Base-by-base conservation (phyloP, 2,113 vertebrate genomes). In the Beaufortia kweichowensis region DNA sequence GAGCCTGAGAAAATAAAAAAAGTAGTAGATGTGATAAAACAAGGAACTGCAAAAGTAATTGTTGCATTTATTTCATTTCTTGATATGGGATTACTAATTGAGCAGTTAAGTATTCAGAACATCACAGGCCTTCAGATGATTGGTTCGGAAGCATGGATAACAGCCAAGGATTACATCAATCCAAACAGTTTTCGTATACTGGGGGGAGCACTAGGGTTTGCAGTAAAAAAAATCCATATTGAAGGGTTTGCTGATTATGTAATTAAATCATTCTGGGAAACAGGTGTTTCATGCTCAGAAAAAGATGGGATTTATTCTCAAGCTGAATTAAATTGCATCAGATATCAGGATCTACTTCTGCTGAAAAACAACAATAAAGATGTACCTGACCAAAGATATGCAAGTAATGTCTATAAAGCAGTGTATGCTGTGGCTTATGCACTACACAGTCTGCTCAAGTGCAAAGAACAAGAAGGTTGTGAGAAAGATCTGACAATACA, bases 141-240 rank as follows among this genome's bases (percentile, higher is more conserved):
- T 9, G 91, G 91, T n/a, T 90, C 86, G 59, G 88, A 91, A 70
- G 86, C 80, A 28, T 93, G 91, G 91, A 91, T 93, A 65, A 90
- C 90, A 21, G 85, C 86, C 2, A 79, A 86, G 57, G 89, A 85
- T 64, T 83, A 91, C 3, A 71, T 88, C 39, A 90, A 87, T 60
- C 88, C 88, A 17, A 87, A 78, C 26, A 90, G 88, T 61, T 89
- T 87, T 4, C 81, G 57, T 35, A 71, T 91, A 19, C 71, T 91
- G 12, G 86, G 86, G 63, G 92, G 91, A 1, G 83, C 89, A 14
- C 75, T 93, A 17, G 91, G 90, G 2, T 89, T 92, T 75, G 90
- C 88, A 39, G 73, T 90, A 6, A 84, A 81, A 68, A 90, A 89
- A 78, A 60, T 83, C 19, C 85, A 89, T 31, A 86, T 92, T 65